Evolutionary conservation across 2,888 invertebrate species (phyloP).

Genomic region (Bombylius discolor): DNA sequence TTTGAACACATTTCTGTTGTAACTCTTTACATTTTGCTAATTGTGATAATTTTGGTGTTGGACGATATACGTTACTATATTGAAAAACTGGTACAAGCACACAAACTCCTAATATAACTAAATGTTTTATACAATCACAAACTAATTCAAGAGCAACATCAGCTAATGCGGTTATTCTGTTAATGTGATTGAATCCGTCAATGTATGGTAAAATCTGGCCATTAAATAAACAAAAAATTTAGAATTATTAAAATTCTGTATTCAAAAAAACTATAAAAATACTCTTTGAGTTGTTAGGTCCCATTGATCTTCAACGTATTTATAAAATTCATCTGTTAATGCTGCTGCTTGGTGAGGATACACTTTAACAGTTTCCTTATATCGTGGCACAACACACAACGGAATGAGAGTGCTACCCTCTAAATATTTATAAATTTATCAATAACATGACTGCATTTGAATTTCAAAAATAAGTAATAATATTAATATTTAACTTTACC

Average conservation of each 20-base stretch:
- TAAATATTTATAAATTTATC: constrained; percentile 20
- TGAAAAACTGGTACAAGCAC: constrained; percentile 66
- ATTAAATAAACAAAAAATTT: constrained; percentile 1
- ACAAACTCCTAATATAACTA: constrained; percentile 62
- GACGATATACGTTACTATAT: constrained; percentile 62
- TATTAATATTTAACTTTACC: constrained; percentile 26
- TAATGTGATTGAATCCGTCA: constrained; percentile 69
- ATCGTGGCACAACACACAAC: constrained; percentile 57
- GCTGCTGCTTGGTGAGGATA: constrained; percentile 70
- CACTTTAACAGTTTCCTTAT: constrained; percentile 57
- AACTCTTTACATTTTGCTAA: constrained; percentile 50
- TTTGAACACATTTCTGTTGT: constrained; percentile 56
- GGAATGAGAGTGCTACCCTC: constrained; percentile 63
- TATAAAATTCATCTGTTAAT: constrained; percentile 53
- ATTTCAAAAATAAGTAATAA: background rate
- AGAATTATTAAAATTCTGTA: background rate
- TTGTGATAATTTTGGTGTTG: constrained; percentile 55
- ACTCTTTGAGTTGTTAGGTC: constrained; percentile 75
- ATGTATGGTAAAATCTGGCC: constrained; percentile 59
- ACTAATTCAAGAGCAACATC: constrained; percentile 72
- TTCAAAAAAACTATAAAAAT: constrained; percentile 11
- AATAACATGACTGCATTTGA: background rate
- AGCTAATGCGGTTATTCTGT: constrained; percentile 62
- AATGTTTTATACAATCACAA: constrained; percentile 67
- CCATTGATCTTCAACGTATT: constrained; percentile 58